Evolutionary conservation across 2,113 vertebrate species (phyloP).

Genomic region (Takifugu flavidus): DNA sequence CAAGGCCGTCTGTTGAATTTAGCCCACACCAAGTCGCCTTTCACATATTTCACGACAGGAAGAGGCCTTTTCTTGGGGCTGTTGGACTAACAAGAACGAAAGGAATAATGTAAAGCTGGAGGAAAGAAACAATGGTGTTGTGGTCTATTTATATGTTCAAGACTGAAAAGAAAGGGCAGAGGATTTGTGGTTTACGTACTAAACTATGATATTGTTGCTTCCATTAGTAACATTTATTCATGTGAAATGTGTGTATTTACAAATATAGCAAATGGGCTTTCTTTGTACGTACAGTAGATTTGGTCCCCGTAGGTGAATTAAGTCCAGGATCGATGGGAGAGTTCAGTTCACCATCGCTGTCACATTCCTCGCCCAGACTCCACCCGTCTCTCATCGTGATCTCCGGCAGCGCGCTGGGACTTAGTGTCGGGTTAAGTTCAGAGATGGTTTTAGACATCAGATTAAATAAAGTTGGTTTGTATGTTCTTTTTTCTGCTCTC

Average conservation of each 20-base stretch:
- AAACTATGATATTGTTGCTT: too few species aligned
- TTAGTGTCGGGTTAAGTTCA: conserved; percentile 66
- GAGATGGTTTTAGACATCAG: conserved; percentile 71
- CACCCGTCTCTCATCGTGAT: conserved; percentile 70
- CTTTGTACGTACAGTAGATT: conserved; percentile 46
- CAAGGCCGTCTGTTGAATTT: conserved; percentile 96
- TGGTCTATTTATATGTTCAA: not conserved
- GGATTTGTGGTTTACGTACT: too few species aligned
- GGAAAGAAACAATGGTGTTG: not conserved
- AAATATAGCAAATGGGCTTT: not conserved
- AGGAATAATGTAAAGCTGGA: conserved; percentile 21
- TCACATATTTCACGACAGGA: conserved; percentile 81
- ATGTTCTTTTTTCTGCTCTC: conserved; percentile 52
- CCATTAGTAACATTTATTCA: not conserved
- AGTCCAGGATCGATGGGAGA: conserved; percentile 55
- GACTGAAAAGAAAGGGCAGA: not conserved
- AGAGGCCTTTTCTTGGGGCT: conserved; percentile 84
- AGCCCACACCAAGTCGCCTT: conserved; percentile 95
- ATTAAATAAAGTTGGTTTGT: conserved; percentile 67
- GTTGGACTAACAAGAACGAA: conserved; percentile 76
- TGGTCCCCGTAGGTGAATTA: conserved; percentile 65
- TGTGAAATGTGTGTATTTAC: not conserved
- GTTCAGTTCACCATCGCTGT: conserved; percentile 67
- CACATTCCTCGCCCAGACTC: conserved; percentile 71
- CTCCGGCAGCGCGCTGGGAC: conserved; percentile 66